A percentile compares a stretch with the other conserved stretches of the same genome.
phyloP scores from a whole-genome alignment of 2,797 vertebrate species.

The Pangasius larnaudii region DNA sequence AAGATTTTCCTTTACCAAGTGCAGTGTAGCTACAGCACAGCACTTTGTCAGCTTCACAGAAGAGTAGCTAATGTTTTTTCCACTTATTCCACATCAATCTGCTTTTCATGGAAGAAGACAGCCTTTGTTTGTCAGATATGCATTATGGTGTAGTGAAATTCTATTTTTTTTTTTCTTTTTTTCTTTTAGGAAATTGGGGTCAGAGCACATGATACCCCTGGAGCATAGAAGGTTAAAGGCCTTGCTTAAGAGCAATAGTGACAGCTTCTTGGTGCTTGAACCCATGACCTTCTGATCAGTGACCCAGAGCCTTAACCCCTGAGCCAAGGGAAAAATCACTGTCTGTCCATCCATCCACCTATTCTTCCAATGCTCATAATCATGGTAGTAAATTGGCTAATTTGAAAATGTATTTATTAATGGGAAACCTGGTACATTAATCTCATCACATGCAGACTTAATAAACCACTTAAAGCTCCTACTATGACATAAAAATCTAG shows the following conservation, averaged over 20 bases:
- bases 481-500: neutral
- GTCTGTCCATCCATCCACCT: neutral
- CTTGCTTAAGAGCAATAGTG: neutral
- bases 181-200: neutral
- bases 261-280: neutral
- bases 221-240: neutral
- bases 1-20: neutral
- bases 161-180: neutral
- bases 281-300: neutral
- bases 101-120: neutral
- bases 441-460: neutral
- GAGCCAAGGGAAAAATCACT: neutral
- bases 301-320: neutral
- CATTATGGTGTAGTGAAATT: neutral
- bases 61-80: neutral
- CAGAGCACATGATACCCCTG: neutral
- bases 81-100: neutral
- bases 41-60: constrained; percentile 1
- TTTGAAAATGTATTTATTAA: neutral
- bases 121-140: neutral
- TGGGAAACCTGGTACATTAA: neutral
- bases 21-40: neutral
- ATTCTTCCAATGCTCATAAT: neutral
- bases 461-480: neutral
- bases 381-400: neutral